Base-by-base conservation (phyloP, 2,888 invertebrate genomes). In the Homarus gammarus region DNA sequence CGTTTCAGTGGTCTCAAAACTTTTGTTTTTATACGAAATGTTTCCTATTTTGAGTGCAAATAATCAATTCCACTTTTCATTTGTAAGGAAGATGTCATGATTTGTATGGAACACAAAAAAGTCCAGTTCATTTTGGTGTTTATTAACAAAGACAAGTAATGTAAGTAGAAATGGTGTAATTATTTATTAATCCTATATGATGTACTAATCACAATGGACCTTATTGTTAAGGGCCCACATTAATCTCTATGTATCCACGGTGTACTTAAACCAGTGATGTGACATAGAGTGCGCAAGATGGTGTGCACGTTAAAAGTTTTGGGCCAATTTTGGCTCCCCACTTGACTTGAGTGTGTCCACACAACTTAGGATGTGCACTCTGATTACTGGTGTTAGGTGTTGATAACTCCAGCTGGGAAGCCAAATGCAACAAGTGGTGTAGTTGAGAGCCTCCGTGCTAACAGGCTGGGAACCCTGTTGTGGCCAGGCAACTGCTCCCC, bases 21-120 rank as follows among this genome's bases (percentile, higher is more conserved):
- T 49, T n/a, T n/a, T 61, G 64, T 64, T 82, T 73, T 83, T 75
- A 88, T 79, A 89, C 72, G 75, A 72, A 70, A 85, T 79, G 51
- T 89, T 85, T 89, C 85, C 84, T 89, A 88, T 85, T 85, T 81
- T 81, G 85, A 89, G 89, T 89, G 89, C 89, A 89, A 89, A 89
- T 85, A 89, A 61, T 85, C 84, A 68, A 89, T 89, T 89, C 84
- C 89, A 85, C 75, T 89, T 84, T 84, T 61, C 81, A 61, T 70
- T 72, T 49, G 51, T 89, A 81, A 68, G 83, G 78, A 77, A 84
- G 33, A 51, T 51, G 56, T 87, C 64, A 87, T 38, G 56, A 83
- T 87, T 78, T 82, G 64, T 83, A 77, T 82, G 82, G 87, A 87
- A 83, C 87, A 87, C 70, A 70, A 49, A 38, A 86, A 83, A 84